These are phyloP conservation scores for Campodea augens DNA, from an alignment of 1,140 invertebrate species.

Conservation along the genomic window DNA sequence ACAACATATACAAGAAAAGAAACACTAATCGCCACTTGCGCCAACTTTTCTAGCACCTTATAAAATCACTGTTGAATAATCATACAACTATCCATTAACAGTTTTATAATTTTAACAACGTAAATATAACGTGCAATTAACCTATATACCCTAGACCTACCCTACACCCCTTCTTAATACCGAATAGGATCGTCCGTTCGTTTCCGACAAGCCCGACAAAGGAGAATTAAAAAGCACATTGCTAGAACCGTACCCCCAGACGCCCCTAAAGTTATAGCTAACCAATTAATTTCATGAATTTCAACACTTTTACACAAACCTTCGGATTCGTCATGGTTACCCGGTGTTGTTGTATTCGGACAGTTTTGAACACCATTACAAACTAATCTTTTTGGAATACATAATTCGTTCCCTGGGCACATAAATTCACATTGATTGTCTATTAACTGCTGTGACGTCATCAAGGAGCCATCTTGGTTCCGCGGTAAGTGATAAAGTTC, in stretches of 20 bases:
- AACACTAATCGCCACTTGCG: too few relatives aligned
- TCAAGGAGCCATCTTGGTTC: constrained; percentile 56
- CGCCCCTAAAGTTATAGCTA: constrained; percentile 29
- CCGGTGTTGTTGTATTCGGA: constrained; percentile 37
- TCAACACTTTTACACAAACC: constrained; percentile 31
- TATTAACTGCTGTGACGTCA: constrained; percentile 45
- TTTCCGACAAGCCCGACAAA: constrained; percentile 27
- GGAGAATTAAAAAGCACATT: constrained; percentile 23
- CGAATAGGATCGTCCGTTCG: constrained; percentile 14
- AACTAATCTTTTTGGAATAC: constrained; percentile 55
- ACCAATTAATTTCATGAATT: constrained; percentile 28
- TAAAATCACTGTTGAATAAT: too few relatives aligned
- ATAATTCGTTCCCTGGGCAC: constrained; percentile 24
- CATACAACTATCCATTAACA: too few relatives aligned
- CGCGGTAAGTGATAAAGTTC: constrained; percentile 67
- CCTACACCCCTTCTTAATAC: too few relatives aligned
- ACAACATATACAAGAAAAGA: too few relatives aligned
- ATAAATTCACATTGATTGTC: constrained; percentile 17
- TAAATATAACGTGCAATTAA: too few relatives aligned
- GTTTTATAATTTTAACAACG: too few relatives aligned
- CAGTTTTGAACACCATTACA: constrained; percentile 77
- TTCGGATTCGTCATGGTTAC: constrained; percentile 37
- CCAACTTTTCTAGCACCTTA: too few relatives aligned
- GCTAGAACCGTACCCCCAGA: constrained; percentile 25
- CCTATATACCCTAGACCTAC: too few relatives aligned